Base-by-base conservation (phyloP, 2,797 vertebrate genomes). In the Poeciliopsis infans region DNA sequence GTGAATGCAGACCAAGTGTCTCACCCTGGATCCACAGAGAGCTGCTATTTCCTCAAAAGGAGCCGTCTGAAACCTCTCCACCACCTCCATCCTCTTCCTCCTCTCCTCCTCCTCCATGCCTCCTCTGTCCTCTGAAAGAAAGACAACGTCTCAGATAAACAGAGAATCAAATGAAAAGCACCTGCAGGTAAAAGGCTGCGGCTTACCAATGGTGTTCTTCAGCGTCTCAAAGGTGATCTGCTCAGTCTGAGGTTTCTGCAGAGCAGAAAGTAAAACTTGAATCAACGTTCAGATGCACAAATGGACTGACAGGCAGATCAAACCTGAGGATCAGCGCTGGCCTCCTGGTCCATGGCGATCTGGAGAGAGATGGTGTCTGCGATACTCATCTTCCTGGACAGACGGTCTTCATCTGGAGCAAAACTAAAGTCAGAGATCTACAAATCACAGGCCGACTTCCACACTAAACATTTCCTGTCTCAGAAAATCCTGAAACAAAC, bases 21-120 rank as follows among this genome's bases (percentile, higher is more conserved):
- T 96, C 81, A 98, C 97, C 94, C 96, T 87, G 78, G 97, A 96
- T 0, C 97, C 97, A 0, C 97, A 98, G 72, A 96, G 96, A 5
- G 97, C 97, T 0, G 97, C 97, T 0, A 98, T 97, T 76, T 98
- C 97, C 89, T 98, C 97, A 1, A 98, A 98, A 0, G 97, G 97
- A 0, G 97, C 97, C 57, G 97, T 98, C 95, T 98, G 97, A 79
- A 98, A 98, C 81, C 94, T 96, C 88, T 98, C 96, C 75, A 97
- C 95, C 94, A 98, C 92, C 83, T 94, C 94, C 36, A 96, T 91
- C 82, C 97, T 90, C 81, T 95, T 94, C 72, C 96, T 94, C 49
- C 96, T 92, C 87, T 97, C 96, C 91, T 97, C 96, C 80, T 98
- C 97, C 89, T 97, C 97, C 20, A 95, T 96, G 0, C 93, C 92